Evolutionary conservation across 2,113 vertebrate genomes (phyloP).

Genomic region (Verasper variegatus): DNA sequence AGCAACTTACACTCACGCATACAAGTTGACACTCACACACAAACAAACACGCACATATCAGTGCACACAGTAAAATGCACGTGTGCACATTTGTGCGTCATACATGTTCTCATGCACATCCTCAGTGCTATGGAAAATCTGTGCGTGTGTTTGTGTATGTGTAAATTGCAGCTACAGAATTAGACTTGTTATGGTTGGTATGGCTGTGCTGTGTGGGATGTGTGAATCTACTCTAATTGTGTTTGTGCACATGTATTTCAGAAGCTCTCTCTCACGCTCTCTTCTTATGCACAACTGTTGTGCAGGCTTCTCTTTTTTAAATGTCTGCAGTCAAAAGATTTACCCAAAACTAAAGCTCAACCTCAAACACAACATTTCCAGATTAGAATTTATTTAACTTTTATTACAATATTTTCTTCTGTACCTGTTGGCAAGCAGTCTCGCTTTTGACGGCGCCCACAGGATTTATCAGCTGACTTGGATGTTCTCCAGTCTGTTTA

Average conservation of each 20-base stretch:
- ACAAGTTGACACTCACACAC: slow-evolving; percentile 13
- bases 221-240: slow-evolving; percentile 71
- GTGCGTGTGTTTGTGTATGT: slow-evolving; percentile 19
- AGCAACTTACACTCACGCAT: slow-evolving; percentile 57
- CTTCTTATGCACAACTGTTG: slow-evolving; percentile 19
- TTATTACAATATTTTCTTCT: slow-evolving; percentile 13
- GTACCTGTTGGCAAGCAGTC: too few species aligned
- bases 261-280: not conserved
- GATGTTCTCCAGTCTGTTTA: slow-evolving; percentile 41
- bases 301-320: slow-evolving; percentile 20
- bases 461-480: slow-evolving; percentile 49
- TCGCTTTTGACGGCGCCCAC: slow-evolving; percentile 24
- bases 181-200: slow-evolving; percentile 54
- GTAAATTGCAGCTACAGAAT: slow-evolving; percentile 62
- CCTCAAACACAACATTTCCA: slow-evolving; percentile 21
- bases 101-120: slow-evolving; percentile 10
- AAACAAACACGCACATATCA: slow-evolving; percentile 13
- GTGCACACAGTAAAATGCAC: slow-evolving; percentile 23
- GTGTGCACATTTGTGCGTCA: slow-evolving; percentile 16
- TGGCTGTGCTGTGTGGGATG: slow-evolving; percentile 63
- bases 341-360: slow-evolving; percentile 23
- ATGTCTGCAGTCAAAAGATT: slow-evolving; percentile 14
- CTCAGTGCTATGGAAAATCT: slow-evolving; percentile 35
- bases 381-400: slow-evolving; percentile 37
- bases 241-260: slow-evolving; percentile 53